Conservation (phyloP, 2,113 vertebrate species). For the Genyomyrus donnyi region DNA sequence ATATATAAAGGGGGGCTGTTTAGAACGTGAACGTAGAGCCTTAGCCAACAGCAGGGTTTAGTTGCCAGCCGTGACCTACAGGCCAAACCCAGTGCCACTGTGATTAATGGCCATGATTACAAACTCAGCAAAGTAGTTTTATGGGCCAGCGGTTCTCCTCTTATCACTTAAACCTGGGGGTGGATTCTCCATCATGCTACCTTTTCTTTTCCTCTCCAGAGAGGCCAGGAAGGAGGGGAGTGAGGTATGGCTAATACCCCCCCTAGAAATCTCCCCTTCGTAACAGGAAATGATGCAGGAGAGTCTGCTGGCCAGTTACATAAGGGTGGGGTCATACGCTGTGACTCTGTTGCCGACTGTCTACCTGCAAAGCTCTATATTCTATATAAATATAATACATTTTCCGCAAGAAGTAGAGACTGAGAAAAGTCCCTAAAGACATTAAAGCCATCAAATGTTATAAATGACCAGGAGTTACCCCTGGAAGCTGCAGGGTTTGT, state of each 20-base stretch:
- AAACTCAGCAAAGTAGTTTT: conserved; percentile 65
- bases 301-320: background rate
- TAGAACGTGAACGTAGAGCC: background rate
- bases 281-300: background rate
- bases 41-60: conserved; percentile 40
- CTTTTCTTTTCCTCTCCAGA: conserved; percentile 36
- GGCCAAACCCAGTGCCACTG: conserved; percentile 41
- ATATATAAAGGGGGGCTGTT: background rate
- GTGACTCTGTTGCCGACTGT: background rate
- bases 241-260: background rate
- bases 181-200: conserved; percentile 47
- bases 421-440: background rate
- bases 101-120: conserved; percentile 81
- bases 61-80: conserved; percentile 56
- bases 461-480: background rate
- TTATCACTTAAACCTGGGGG: conserved; percentile 62
- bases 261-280: conserved; percentile 25
- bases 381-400: background rate
- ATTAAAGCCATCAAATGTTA: background rate
- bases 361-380: background rate
- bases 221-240: conserved; percentile 31
- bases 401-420: background rate
- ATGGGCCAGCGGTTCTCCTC: conserved; percentile 61
- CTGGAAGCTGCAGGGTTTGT: too few species aligned
- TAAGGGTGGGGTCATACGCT: background rate